Conservation (phyloP, 2,888 invertebrate genomes). For the Oligia fasciuncula region DNA sequence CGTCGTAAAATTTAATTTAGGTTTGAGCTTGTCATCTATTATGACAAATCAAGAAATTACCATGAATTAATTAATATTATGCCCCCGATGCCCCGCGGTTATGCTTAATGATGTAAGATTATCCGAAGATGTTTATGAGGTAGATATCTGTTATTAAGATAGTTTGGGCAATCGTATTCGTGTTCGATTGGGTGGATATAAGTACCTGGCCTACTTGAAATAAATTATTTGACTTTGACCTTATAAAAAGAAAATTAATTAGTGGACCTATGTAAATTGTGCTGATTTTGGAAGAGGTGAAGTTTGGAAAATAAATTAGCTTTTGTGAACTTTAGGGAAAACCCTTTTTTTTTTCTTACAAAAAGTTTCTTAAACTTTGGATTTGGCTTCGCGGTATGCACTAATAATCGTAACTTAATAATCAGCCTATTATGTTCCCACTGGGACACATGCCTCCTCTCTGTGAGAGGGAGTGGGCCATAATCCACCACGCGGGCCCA, state of each 20-base stretch:
- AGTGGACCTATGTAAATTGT: not conserved
- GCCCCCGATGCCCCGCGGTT: slow-evolving; percentile 34
- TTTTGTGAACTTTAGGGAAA: not conserved
- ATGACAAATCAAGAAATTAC: slow-evolving; percentile 51
- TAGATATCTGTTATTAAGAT: slow-evolving; percentile 5
- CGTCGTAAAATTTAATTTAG: slow-evolving; percentile 56
- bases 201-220: not conserved
- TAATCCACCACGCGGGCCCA: not conserved
- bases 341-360: not conserved
- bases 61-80: slow-evolving; percentile 44
- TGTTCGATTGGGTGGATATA: slow-evolving; percentile 21
- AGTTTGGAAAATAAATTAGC: not conserved
- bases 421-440: not conserved
- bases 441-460: not conserved
- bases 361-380: not conserved
- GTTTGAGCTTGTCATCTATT: slow-evolving; percentile 29
- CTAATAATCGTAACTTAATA: not conserved
- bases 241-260: not conserved
- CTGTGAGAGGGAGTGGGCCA: not conserved
- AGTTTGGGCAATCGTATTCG: slow-evolving; percentile 16
- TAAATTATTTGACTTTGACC: not conserved
- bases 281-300: not conserved
- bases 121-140: slow-evolving; percentile 25
- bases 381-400: not conserved
- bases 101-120: slow-evolving; percentile 34